These are phyloP conservation scores for Mus caroli DNA, from an alignment of 2,797 vertebrate genomes.

Conservation along the genomic window DNA sequence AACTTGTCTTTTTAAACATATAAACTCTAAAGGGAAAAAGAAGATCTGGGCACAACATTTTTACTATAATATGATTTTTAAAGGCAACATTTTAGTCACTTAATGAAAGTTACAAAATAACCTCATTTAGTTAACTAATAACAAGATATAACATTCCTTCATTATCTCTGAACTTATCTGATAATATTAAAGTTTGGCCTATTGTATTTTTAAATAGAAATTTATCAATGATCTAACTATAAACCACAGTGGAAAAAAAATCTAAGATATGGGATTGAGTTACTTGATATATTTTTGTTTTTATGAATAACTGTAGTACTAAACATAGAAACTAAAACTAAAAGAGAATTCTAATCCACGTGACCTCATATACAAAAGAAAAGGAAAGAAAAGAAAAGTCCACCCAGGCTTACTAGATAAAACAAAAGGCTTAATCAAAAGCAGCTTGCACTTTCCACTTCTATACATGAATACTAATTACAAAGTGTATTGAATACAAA, in stretches of 20 bases:
- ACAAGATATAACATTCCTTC: neutral
- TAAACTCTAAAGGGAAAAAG: neutral
- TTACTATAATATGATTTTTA: neutral
- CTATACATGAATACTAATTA: neutral
- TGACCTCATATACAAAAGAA: neutral
- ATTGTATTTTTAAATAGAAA: neutral
- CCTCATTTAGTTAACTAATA: neutral
- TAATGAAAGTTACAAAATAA: neutral
- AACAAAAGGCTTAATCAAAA: neutral
- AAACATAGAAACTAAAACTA: neutral
- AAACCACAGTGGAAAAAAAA: neutral
- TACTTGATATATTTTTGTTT: neutral
- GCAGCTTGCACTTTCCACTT: neutral
- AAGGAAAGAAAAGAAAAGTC: neutral
- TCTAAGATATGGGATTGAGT: neutral
- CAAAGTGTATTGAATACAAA: neutral
- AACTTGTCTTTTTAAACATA: neutral
- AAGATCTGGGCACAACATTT: neutral
- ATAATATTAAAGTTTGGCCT: neutral
- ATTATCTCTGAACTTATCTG: neutral
- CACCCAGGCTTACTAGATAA: neutral
- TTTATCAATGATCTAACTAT: neutral
- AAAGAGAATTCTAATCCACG: neutral
- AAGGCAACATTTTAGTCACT: neutral
- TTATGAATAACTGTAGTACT: neutral